Evolutionary conservation across 1,140 invertebrate genomes (phyloP).

Genomic region (fruit fly (Drosophila melanogaster)): DNA sequence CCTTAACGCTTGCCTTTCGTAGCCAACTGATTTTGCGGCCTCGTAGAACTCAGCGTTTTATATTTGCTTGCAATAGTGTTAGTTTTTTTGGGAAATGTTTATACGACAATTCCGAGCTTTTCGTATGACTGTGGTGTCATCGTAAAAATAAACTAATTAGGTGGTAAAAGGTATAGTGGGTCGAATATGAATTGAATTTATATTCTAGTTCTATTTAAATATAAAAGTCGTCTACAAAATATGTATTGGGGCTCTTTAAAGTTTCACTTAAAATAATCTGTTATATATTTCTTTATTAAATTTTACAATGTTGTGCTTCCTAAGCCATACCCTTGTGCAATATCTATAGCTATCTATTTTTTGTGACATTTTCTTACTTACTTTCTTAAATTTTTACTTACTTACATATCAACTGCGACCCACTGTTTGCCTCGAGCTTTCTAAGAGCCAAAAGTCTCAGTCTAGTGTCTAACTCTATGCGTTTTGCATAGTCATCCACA

Average conservation of each 20-base stretch:
- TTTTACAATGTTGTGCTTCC: too few species aligned
- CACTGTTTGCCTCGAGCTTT: slow-evolving; percentile 19
- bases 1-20: slow-evolving; percentile 17
- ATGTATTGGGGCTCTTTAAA: too few species aligned
- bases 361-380: too few species aligned
- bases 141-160: slow-evolving; percentile 33
- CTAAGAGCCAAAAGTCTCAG: background rate
- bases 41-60: slow-evolving; percentile 23
- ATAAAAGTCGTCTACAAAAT: too few species aligned
- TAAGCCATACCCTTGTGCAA: too few species aligned
- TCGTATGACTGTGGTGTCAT: slow-evolving; percentile 31
- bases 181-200: background rate
- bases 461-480: background rate
- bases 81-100: slow-evolving; percentile 8
- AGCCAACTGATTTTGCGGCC: slow-evolving; percentile 12
- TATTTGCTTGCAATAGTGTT: slow-evolving; percentile 14
- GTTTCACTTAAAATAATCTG: too few species aligned
- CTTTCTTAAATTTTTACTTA: background rate
- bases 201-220: too few species aligned
- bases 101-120: slow-evolving; percentile 22
- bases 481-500: slow-evolving; percentile 35
- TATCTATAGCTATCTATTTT: too few species aligned
- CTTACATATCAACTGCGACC: background rate
- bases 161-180: slow-evolving; percentile 30
- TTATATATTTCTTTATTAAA: too few species aligned